Conservation (phyloP, 1,140 invertebrate genomes). For the Ectropis grisescens region DNA sequence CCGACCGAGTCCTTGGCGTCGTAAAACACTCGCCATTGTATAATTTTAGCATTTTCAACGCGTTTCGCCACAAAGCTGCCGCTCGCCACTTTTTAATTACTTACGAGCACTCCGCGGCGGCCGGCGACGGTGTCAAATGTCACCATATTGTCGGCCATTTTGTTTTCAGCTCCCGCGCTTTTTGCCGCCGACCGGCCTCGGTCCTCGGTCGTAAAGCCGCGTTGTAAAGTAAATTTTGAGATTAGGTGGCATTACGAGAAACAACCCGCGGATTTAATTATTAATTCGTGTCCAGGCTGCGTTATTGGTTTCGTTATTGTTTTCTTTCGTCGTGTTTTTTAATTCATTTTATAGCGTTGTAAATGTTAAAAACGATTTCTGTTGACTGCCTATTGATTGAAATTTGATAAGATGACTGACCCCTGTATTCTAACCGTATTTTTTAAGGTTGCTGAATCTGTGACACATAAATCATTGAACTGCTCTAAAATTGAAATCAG, state of each 20-base stretch:
- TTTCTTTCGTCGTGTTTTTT: constrained; percentile 53
- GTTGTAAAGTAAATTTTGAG: constrained; percentile 64
- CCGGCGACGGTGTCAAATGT: constrained; percentile 33
- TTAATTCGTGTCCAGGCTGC: constrained; percentile 39
- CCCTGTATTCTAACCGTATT: not conserved
- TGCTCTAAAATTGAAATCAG: not conserved
- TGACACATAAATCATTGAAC: too few relatives aligned
- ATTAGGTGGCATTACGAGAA: constrained; percentile 64
- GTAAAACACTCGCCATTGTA: not conserved
- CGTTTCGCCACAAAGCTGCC: constrained; percentile 9
- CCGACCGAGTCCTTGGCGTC: not conserved
- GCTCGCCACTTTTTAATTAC: constrained; percentile 3
- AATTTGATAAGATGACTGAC: not conserved
- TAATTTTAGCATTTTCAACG: constrained; percentile 1
- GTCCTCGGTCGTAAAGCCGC: constrained; percentile 46
- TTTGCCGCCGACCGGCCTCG: constrained; percentile 22
- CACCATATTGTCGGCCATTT: constrained; percentile 38
- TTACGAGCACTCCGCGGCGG: constrained; percentile 2
- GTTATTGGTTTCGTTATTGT: constrained; percentile 49
- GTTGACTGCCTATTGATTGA: not conserved
- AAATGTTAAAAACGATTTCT: constrained; percentile 22
- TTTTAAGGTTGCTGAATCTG: not conserved
- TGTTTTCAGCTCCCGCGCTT: constrained; percentile 47
- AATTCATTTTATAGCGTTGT: too few relatives aligned
- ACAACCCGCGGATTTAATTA: constrained; percentile 66